A percentile compares a stretch with the other conserved stretches of the same genome.
Evolutionary conservation across 2,113 vertebrate species (phyloP).

Genomic region (Chrysochloris asiatica): DNA sequence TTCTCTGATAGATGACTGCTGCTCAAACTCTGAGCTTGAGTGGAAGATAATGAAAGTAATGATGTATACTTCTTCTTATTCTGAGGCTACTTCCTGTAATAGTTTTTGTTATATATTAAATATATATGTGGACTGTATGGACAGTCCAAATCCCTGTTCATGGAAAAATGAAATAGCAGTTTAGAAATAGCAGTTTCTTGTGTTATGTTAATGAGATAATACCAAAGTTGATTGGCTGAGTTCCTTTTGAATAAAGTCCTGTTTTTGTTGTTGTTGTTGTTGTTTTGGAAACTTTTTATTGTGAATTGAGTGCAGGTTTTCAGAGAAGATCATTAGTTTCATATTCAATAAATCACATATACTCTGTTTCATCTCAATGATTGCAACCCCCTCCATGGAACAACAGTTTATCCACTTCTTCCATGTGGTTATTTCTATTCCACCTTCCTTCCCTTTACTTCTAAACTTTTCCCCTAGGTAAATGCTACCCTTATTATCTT

Average conservation of each 20-base stretch:
- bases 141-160: neutral
- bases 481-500: too few species aligned
- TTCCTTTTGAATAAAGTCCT: neutral
- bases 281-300: too few species aligned
- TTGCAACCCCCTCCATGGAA: too few species aligned
- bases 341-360: too few species aligned
- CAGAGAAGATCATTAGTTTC: too few species aligned
- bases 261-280: too few species aligned
- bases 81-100: neutral
- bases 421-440: too few species aligned
- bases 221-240: neutral
- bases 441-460: too few species aligned
- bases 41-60: neutral
- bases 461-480: too few species aligned
- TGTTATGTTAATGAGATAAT: neutral
- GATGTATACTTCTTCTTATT: neutral
- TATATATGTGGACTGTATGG: neutral
- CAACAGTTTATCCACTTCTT: too few species aligned
- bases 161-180: neutral
- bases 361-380: too few species aligned
- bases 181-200: neutral
- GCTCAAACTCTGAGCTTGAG: neutral
- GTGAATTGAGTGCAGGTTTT: too few species aligned
- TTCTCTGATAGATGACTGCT: conserved; percentile 42
- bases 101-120: neutral